These are phyloP conservation scores for Drosophila neonasuta DNA, from an alignment of 2,888 invertebrate genomes.

Conservation along the genomic window DNA sequence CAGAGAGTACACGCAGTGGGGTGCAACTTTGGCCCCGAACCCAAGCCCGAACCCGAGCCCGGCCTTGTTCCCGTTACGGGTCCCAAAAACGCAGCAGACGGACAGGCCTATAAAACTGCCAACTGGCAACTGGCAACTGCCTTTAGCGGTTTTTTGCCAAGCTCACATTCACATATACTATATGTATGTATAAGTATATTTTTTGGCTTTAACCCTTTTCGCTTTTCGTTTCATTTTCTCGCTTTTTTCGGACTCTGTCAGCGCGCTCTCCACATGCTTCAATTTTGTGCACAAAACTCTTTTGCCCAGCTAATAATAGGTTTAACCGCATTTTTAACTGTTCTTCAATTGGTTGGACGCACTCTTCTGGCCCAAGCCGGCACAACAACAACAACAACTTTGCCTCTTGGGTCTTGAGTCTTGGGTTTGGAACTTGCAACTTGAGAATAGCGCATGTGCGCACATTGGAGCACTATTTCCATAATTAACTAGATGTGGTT, in stretches of 20 bases:
- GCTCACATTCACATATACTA: conserved; percentile 15
- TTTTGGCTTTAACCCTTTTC: conserved; percentile 51
- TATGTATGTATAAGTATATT: background rate
- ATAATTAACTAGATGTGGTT: conserved; percentile 75
- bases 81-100: conserved; percentile 14
- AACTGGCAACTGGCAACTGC: conserved; percentile 54
- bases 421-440: conserved; percentile 18
- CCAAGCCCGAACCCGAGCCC: conserved; percentile 31
- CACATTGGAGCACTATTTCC: conserved; percentile 65
- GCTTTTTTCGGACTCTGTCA: conserved; percentile 34
- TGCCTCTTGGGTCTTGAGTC: too few relatives aligned
- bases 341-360: conserved; percentile 67
- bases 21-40: conserved; percentile 49
- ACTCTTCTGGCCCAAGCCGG: conserved; percentile 14
- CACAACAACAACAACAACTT: background rate
- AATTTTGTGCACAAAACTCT: conserved; percentile 63
- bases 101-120: conserved; percentile 45
- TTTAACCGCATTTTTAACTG: conserved; percentile 77
- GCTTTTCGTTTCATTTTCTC: conserved; percentile 12
- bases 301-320: conserved; percentile 71
- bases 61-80: conserved; percentile 42
- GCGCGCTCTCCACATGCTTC: conserved; percentile 61
- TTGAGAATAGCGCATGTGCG: conserved; percentile 66
- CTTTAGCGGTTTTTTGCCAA: conserved; percentile 60
- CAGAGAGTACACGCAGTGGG: conserved; percentile 60